Evolutionary conservation across 2,113 vertebrate genomes (phyloP).

Genomic region (Erinaceus europaeus): DNA sequence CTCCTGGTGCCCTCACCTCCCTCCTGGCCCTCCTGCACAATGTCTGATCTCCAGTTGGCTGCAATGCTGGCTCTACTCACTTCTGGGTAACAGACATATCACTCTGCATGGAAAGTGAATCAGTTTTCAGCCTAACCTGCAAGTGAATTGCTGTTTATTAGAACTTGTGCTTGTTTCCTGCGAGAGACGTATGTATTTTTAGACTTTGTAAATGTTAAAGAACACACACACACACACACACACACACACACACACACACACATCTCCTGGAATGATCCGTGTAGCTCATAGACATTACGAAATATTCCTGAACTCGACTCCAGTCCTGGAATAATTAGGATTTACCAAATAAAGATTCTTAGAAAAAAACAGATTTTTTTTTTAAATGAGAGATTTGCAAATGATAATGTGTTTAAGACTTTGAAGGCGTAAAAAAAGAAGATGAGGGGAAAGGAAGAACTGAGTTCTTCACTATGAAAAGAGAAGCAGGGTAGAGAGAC

Average conservation of each 20-base stretch:
- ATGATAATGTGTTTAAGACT: constrained; percentile 47
- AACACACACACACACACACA: constrained; percentile 60
- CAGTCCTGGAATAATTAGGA: constrained; percentile 67
- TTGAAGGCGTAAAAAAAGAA: constrained; percentile 15
- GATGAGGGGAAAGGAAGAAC: not conserved
- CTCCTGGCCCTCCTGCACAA: constrained; percentile 55
- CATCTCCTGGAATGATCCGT: constrained; percentile 57
- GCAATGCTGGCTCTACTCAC: constrained; percentile 72
- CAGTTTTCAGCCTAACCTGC: constrained; percentile 75
- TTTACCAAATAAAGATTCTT: constrained; percentile 68
- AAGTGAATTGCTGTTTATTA: constrained; percentile 72
- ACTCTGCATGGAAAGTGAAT: constrained; percentile 65
- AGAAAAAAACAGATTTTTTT: constrained; percentile 39
- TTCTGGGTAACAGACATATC: constrained; percentile 80
- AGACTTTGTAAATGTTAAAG: constrained; percentile 67
- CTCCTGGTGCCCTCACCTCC: constrained; percentile 37
- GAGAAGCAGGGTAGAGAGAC: constrained; percentile 32
- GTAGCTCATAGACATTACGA: constrained; percentile 77
- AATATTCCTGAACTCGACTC: constrained; percentile 79
- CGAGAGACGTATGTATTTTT: constrained; percentile 78
- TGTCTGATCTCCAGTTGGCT: constrained; percentile 78
- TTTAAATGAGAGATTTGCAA: not conserved
- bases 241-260: constrained; percentile 40
- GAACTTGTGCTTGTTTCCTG: constrained; percentile 75
- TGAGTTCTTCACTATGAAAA: constrained; percentile 41